Base-by-base conservation (phyloP, 2,888 invertebrate genomes). In the Nomada lathburiana region DNA sequence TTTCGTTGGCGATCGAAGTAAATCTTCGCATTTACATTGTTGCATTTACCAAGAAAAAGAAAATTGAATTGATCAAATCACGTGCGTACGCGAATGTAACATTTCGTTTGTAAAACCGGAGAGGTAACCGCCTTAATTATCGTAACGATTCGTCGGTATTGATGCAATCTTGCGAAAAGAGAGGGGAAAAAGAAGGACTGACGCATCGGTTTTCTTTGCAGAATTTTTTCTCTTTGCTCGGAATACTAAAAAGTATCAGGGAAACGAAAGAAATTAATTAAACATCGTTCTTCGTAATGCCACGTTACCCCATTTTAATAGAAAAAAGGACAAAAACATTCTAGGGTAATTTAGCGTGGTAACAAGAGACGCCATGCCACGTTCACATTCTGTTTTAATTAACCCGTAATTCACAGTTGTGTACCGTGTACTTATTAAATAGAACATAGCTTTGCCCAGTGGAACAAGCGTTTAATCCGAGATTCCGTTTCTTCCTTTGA, bases 371-470 rank as follows among this genome's bases (percentile, higher is more conserved):
- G 44, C 10, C 29, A 20, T 50, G 20, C n/a, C 16, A 59, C 18
- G 36, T 44, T 65, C 11, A 18, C 59, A 42, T 53, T 76, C 70
- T 62, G n/a, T 55, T 70, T 63, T 55, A 76, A 76, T 76, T 76
- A 76, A 47, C 63, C n/a, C 29, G 63, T 47, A 63, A 23, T 47
- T 55, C 50, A 18, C 3, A 2, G n/a, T 3, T 10, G 23, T 16
- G 42, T 36, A 9, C n/a, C 29, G 7, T 7, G n/a, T 23, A 44
- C 26, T 62, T 60, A 53, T 18, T 62, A 62, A 62, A n/a, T 23
- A 16, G 47, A 18, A 70, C 36, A 26, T 55, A 68, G 23, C 68
- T 26, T 16, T 52, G 52, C 55, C 67, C 13, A 13, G 67, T 67
- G 55, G 20, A 67, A 67, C 36, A 36, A 29, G 53, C 53, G 53